phyloP scores from a whole-genome alignment of 2,797 vertebrate species.

The Hafferia zeledoni region DNA sequence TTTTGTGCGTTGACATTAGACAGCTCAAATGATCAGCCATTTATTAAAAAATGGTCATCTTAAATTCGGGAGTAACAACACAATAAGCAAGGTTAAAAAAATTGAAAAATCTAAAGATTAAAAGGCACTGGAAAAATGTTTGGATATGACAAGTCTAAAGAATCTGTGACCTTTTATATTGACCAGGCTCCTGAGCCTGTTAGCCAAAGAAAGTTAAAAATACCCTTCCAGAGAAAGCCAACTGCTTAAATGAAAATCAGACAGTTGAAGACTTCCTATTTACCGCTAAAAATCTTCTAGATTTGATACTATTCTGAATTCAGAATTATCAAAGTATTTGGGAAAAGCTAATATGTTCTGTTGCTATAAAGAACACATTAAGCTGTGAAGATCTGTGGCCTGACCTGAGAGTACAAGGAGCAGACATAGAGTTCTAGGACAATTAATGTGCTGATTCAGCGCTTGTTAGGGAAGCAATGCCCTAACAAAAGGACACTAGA shows the following conservation, averaged over 20 bases:
- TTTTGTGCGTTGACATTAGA: neutral
- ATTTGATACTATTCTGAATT: neutral
- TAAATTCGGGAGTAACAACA: neutral
- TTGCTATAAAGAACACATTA: neutral
- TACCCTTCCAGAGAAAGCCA: neutral
- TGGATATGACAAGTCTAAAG: neutral
- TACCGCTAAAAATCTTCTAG: neutral
- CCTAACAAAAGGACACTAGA: neutral
- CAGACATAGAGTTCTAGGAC: neutral
- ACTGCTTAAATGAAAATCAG: neutral
- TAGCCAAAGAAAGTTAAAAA: neutral
- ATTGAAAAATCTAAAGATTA: rapidly evolving
- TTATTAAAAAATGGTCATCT: neutral
- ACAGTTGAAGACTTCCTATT: neutral
- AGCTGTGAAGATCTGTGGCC: neutral
- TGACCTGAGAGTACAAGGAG: neutral
- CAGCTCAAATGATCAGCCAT: neutral
- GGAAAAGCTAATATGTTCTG: neutral
- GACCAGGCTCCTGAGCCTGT: neutral
- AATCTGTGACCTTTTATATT: neutral
- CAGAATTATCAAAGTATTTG: neutral
- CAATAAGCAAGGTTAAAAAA: rapidly evolving
- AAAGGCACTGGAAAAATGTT: neutral
- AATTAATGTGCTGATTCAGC: neutral
- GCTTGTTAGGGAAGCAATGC: neutral